Conservation (phyloP, 2,113 vertebrate genomes). For the Malurus cyaneus region DNA sequence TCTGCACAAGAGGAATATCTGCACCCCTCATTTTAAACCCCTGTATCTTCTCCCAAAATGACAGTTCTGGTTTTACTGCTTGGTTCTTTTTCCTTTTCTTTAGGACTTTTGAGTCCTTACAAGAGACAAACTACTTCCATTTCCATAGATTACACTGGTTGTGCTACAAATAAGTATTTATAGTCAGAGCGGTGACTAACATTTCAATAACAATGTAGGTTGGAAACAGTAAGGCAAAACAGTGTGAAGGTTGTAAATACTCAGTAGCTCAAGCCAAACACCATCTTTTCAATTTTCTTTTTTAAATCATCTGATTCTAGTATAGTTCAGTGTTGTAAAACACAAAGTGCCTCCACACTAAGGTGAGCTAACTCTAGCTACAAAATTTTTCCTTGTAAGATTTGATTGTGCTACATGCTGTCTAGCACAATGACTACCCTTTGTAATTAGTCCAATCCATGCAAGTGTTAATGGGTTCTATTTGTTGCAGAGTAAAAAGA, state of each 20-base stretch:
- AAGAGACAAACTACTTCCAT: background rate
- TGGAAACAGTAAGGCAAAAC: background rate
- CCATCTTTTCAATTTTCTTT: background rate
- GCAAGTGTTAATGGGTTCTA: background rate
- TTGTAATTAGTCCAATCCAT: background rate
- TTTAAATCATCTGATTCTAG: background rate
- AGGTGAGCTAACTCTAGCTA: background rate
- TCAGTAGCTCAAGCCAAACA: background rate
- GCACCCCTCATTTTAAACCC: background rate
- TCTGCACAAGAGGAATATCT: background rate
- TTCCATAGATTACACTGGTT: background rate
- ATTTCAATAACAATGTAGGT: background rate
- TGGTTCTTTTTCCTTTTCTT: background rate
- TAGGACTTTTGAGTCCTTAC: background rate
- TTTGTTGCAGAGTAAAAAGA: background rate
- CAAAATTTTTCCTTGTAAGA: background rate
- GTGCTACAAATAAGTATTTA: background rate
- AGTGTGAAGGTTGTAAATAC: background rate
- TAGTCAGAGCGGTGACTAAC: background rate
- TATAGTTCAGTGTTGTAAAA: background rate
- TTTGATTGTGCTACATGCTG: background rate
- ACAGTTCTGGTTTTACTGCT: background rate
- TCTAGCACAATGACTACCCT: background rate
- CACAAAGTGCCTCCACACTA: background rate
- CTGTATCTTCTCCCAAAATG: accelerated